Base-by-base conservation (phyloP, 2,113 vertebrate species). In the Ascaphus truei region DNA sequence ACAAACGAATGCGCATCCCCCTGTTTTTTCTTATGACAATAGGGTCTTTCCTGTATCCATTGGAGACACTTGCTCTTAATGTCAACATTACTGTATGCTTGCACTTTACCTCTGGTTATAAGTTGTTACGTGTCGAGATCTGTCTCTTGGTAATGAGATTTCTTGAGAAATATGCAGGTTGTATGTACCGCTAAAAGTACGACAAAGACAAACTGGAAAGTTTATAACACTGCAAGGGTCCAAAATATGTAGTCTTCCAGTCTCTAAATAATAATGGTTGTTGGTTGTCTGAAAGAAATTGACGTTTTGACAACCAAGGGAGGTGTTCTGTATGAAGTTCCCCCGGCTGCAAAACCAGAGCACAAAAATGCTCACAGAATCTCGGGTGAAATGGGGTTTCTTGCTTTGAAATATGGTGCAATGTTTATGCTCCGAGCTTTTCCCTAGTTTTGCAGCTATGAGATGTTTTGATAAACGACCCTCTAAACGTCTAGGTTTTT, bases 91-190 rank as follows among this genome's bases (percentile, higher is more conserved):
- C 34, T 83, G 82, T 77, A 36, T 75, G 66, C 77, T 89, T 84
- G 84, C 86, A 86, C 82, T 90, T 90, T 79, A 77, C 73, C 80
- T 79, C 56, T 74, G 60, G 73, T 74, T 62, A 58, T 68, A 68
- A 57, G 64, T 64, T 47, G 72, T n/a, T n/a, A n/a, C n/a, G n/a
- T n/a, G n/a, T n/a, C n/a, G n/a, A n/a, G n/a, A 74, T 2, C 75
- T 53, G 55, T 75, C 36, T 79, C 68, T 76, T 78, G 41, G 69
- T 72, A 69, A 53, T 77, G 66, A 63, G 78, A 76, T 73, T 72
- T 68, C 62, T 68, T 4, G 8, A 41, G 73, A 72, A 67, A 37
- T 69, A 47, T 76, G n/a, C 60, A 20, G 16, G 6, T 47, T 47
- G 6, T 29, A 39, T n/a, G n/a, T n/a, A n/a, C n/a, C n/a, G 16